Evolutionary conservation across 2,888 invertebrate genomes (phyloP), one percentile per base, ranked within the genome.

Genomic region (Eledone cirrhosa): DNA sequence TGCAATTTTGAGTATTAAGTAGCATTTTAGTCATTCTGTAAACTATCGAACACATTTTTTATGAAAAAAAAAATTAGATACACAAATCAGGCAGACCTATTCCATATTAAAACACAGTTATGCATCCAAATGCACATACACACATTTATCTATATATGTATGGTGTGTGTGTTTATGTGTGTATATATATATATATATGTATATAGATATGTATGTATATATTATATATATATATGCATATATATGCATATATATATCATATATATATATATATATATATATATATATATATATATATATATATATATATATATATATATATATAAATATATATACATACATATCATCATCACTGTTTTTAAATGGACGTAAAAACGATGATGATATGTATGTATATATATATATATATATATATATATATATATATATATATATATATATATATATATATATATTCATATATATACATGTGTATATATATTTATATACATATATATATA

Each of bases 221-320:
- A 63, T 27, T 14, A 63, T 63, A 63, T 2, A n/a, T 19, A 16
- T n/a, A 16, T 2, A 63, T 11, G 27, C 27, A 63, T 19, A 63
- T 4, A 16, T 2, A 63, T 19, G 22, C 22, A 63, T 16, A 63
- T 14, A 63, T 63, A 63, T 1, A 63, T 63, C 11, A n/a, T n/a
- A n/a, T n/a, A n/a, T n/a, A n/a, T 63, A 63, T 16, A 63, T 19
- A 63, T 19, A 0, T 19, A 63, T 19, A 63, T 63, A 63, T 19
- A 63, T 63, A 16, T 19, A 63, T 63, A 63, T 63, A 63, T 63
- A 63, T n/a, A 22, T 63, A 63, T 63, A 22, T 63, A 63, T 63
- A 63, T 63, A 63, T 63, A n/a, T 63, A 63, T 63, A 63, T 63
- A 63, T 63, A 63, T 19, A 63, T 63, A 63, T 63, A 63, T 63